Conservation (phyloP, 92 coral and sea anemone species). For the Porites cylindrica region DNA sequence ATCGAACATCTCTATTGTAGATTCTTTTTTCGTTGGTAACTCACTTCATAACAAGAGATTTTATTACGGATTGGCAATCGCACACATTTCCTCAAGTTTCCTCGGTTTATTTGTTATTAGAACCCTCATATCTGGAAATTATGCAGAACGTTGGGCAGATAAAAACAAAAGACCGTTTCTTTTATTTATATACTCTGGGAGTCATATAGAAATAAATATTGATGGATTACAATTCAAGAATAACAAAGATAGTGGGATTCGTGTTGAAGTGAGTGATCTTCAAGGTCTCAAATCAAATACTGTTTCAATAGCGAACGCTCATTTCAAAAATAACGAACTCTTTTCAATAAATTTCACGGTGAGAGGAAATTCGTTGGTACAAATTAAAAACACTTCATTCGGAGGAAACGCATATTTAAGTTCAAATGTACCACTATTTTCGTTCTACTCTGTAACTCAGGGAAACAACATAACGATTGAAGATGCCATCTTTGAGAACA, state of each 20-base stretch:
- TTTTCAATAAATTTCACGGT: not conserved
- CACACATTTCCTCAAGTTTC: not conserved
- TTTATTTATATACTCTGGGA: not conserved
- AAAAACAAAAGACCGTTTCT: not conserved
- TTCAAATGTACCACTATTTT: not conserved
- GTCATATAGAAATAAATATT: not conserved
- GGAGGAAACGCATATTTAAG: not conserved
- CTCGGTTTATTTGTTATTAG: not conserved
- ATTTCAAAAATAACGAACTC: not conserved
- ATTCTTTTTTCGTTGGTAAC: slow-evolving; percentile 2
- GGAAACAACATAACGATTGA: slow-evolving; percentile 1
- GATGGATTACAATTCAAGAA: slow-evolving; percentile 2
- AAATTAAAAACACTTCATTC: not conserved
- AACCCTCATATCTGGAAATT: slow-evolving; percentile 5
- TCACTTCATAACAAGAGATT: not conserved
- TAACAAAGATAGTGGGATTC: not conserved
- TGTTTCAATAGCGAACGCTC: not conserved
- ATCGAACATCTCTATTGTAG: slow-evolving; percentile 1
- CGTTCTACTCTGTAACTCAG: not conserved
- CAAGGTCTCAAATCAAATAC: too few relatives aligned
- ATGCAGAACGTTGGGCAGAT: not conserved
- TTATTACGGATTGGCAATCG: not conserved
- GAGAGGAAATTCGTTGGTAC: not conserved
- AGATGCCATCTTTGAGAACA: slow-evolving; percentile 10
- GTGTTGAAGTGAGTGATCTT: too few relatives aligned